Percentiles rank a stretch among this genome's conserved stretches.
phyloP scores from a whole-genome alignment of 2,113 vertebrate genomes.

The Oreochromis tanganicae region DNA sequence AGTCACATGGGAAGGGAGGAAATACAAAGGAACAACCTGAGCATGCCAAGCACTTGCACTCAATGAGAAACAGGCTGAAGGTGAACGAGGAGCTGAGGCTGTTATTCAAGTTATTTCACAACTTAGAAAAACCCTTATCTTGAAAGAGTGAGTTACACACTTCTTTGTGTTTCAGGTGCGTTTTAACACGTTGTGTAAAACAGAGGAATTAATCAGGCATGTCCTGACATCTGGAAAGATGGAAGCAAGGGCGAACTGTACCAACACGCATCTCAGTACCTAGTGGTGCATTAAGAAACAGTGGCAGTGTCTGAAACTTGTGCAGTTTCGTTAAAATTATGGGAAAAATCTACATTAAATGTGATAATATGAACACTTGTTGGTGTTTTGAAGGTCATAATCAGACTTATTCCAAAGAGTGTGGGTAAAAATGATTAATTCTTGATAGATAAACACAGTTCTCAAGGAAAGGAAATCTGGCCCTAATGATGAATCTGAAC shows the following conservation, averaged over 20 bases:
- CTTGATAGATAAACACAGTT: not conserved
- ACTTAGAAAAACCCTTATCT: not conserved
- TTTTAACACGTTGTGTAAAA: not conserved
- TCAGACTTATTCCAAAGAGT: not conserved
- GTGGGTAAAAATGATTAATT: not conserved
- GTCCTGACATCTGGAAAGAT: not conserved
- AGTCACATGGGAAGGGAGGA: conserved; percentile 36
- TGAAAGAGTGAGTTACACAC: not conserved
- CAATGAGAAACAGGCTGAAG: not conserved
- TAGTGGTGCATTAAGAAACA: not conserved
- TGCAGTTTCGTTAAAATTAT: not conserved
- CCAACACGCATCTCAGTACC: not conserved
- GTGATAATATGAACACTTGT: not conserved
- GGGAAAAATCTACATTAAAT: not conserved
- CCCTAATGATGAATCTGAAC: not conserved
- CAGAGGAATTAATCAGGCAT: not conserved
- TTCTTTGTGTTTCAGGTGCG: not conserved
- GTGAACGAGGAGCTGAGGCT: not conserved
- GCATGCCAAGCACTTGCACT: conserved; percentile 8
- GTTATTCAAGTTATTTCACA: not conserved
- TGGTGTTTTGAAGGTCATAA: not conserved
- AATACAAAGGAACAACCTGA: conserved; percentile 36
- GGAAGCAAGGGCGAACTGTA: not conserved
- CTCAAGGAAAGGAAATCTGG: not conserved
- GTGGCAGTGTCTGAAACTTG: not conserved